These are phyloP conservation scores for Callosobruchus maculatus DNA, from an alignment of 2,888 invertebrate species.

Conservation along the genomic window DNA sequence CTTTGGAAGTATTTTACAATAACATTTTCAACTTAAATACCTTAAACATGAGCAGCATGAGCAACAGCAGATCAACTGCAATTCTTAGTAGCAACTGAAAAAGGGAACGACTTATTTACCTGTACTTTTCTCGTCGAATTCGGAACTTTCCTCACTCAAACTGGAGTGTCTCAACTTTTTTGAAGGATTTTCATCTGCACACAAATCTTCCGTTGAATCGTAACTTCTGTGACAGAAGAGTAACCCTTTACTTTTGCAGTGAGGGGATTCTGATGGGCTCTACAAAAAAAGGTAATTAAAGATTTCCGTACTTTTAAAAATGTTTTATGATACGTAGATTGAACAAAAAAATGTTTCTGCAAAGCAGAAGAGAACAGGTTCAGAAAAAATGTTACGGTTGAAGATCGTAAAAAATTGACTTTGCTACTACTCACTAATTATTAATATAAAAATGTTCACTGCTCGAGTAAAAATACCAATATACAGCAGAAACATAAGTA, in stretches of 20 bases:
- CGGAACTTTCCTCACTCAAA: slow-evolving; percentile 7
- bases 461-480: slow-evolving; percentile 14
- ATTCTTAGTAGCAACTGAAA: too few relatives aligned
- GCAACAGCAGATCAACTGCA: too few relatives aligned
- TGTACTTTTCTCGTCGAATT: slow-evolving; percentile 13
- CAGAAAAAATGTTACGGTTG: too few relatives aligned
- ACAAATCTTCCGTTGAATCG: slow-evolving; percentile 38
- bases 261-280: slow-evolving; percentile 30
- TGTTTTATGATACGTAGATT: too few relatives aligned
- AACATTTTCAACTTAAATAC: too few relatives aligned
- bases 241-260: slow-evolving; percentile 34
- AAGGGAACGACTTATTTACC: slow-evolving; percentile 18
- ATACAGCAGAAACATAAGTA: slow-evolving; percentile 16
- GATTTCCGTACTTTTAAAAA: too few relatives aligned
- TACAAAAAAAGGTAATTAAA: slow-evolving; percentile 20
- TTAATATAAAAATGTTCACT: too few relatives aligned
- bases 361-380: too few relatives aligned
- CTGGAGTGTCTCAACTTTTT: slow-evolving; percentile 21
- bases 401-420: too few relatives aligned
- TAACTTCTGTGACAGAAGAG: slow-evolving; percentile 47
- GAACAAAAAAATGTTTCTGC: neutral
- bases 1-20: too few relatives aligned
- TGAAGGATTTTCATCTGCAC: slow-evolving; percentile 29
- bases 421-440: too few relatives aligned
- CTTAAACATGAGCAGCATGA: too few relatives aligned